Evolutionary conservation across 2,113 vertebrate genomes (phyloP).

Genomic region (Sturnira hondurensis): DNA sequence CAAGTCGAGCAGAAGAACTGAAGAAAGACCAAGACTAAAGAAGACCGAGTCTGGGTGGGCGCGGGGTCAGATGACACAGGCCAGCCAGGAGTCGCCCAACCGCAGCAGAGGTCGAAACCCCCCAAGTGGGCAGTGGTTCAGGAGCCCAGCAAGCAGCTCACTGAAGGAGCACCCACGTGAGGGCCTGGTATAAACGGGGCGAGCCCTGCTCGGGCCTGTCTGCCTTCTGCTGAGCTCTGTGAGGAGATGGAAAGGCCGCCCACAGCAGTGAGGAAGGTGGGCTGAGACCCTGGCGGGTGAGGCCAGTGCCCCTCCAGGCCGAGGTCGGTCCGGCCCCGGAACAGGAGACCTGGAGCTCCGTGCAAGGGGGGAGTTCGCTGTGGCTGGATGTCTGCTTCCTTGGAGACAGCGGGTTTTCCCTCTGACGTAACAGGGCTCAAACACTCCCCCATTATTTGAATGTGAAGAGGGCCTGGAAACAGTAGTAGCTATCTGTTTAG

Average conservation of each 20-base stretch:
- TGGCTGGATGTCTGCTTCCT: slow-evolving; percentile 47
- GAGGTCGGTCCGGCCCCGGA: neutral
- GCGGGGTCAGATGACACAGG: neutral
- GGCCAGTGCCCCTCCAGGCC: neutral
- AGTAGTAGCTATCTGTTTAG: neutral
- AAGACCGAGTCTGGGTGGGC: neutral
- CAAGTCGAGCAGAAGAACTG: neutral
- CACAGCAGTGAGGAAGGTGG: neutral
- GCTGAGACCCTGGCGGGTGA: neutral
- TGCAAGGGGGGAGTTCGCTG: slow-evolving; percentile 35
- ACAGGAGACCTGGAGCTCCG: slow-evolving; percentile 16
- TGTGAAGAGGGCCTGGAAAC: neutral
- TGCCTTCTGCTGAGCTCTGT: neutral
- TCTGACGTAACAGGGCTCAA: neutral
- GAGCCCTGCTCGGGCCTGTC: accelerated
- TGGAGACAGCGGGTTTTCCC: slow-evolving; percentile 49
- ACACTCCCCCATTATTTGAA: neutral
- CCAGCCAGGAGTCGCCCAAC: neutral
- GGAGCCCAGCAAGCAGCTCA: neutral
- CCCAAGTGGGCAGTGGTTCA: neutral
- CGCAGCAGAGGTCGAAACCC: neutral
- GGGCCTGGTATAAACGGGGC: neutral
- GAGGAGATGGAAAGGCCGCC: neutral
- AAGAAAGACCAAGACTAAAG: neutral
- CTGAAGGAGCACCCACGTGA: neutral